phyloP scores from a whole-genome alignment of 2,888 invertebrate genomes.

The Synergus gifuensis region DNA sequence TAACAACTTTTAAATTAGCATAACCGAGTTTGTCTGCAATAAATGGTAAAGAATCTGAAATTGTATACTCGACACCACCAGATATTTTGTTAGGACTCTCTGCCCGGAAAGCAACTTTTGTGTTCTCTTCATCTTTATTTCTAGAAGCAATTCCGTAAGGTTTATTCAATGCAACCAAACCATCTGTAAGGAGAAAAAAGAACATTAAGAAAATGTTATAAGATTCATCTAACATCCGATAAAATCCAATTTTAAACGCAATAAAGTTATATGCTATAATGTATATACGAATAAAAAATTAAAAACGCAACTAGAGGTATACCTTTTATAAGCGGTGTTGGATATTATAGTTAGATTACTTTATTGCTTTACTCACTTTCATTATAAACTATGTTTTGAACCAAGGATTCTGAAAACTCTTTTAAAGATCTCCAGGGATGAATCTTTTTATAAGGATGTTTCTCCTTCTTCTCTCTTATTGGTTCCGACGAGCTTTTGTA shows the following conservation, averaged over 20 bases:
- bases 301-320: too few relatives aligned
- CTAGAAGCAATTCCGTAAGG: conserved; percentile 49
- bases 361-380: conserved; percentile 40
- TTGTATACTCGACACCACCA: conserved; percentile 37
- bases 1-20: conserved; percentile 42
- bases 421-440: conserved; percentile 51
- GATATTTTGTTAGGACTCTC: conserved; percentile 42
- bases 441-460: conserved; percentile 51
- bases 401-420: conserved; percentile 46
- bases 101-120: background rate
- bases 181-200: conserved; percentile 45
- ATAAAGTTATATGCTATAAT: too few relatives aligned
- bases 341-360: background rate
- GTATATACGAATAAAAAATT: too few relatives aligned
- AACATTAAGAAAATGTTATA: conserved; percentile 9
- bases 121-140: background rate
- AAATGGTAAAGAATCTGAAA: conserved; percentile 44
- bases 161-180: conserved; percentile 54
- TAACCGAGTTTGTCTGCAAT: conserved; percentile 48
- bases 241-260: background rate
- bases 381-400: conserved; percentile 50
- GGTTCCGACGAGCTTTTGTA: background rate
- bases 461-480: background rate
- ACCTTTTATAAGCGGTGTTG: background rate
- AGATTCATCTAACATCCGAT: background rate